phyloP scores from a whole-genome alignment of 1,140 invertebrate genomes.

The Danaus melanippus region DNA sequence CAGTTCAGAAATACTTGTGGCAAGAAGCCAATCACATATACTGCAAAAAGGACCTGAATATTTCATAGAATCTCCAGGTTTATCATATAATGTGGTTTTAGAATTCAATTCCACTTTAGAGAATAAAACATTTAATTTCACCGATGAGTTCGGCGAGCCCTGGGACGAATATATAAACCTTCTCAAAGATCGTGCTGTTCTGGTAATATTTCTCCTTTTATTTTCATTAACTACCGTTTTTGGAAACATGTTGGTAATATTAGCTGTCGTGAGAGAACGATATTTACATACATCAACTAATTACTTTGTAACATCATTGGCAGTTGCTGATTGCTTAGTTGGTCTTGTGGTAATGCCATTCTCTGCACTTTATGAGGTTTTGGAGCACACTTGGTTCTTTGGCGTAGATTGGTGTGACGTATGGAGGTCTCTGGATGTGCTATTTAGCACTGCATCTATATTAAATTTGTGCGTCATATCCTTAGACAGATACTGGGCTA shows the following conservation, averaged over 20 bases:
- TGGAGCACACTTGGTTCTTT: conserved; percentile 90
- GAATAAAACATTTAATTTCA: conserved; percentile 42
- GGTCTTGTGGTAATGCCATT: conserved; percentile 98
- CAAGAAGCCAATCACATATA: conserved; percentile 56
- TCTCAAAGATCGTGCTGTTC: conserved; percentile 79
- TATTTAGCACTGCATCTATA: conserved; percentile 96
- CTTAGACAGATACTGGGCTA: conserved; percentile 98
- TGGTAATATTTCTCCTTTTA: conserved; percentile 88
- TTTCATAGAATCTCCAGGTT: conserved; percentile 29
- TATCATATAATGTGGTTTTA: conserved; percentile 38
- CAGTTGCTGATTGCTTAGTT: conserved; percentile 96
- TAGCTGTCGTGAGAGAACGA: conserved; percentile 92
- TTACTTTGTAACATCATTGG: conserved; percentile 97
- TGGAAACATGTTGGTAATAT: conserved; percentile 96
- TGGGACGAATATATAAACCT: conserved; percentile 69
- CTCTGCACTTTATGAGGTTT: conserved; percentile 88
- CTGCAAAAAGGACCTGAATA: conserved; percentile 50
- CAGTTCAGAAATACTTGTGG: conserved; percentile 52
- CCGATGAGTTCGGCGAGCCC: conserved; percentile 38
- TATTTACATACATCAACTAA: conserved; percentile 96
- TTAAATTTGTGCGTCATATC: conserved; percentile 98
- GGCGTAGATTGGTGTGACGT: conserved; percentile 93
- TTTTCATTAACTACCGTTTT: conserved; percentile 96
- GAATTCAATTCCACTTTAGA: conserved; percentile 52
- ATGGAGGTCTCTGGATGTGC: conserved; percentile 96